phyloP scores from a whole-genome alignment of 2,113 vertebrate genomes.

The Tringa solitaria region DNA sequence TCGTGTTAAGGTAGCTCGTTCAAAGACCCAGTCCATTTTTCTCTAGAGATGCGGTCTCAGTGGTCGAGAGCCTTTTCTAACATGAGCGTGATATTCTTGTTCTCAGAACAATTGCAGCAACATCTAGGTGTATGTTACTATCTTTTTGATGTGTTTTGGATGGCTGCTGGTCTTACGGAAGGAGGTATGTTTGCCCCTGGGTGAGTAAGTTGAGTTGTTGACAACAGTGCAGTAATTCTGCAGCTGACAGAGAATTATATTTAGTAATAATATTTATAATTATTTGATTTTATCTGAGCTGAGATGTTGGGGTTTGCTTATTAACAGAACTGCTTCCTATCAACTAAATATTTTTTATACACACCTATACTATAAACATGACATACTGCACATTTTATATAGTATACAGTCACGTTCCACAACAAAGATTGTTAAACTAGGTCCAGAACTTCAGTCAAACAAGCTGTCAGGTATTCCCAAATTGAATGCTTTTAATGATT shows the following conservation, averaged over 20 bases:
- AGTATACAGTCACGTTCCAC: not conserved
- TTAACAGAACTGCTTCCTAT: not conserved
- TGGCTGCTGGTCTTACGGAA: not conserved
- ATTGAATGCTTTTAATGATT: slow-evolving; percentile 6
- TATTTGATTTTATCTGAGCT: not conserved
- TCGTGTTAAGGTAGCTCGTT: not conserved
- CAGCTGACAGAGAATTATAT: not conserved
- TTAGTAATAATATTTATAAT: slow-evolving; percentile 35
- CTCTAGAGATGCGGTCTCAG: not conserved
- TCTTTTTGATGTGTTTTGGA: not conserved
- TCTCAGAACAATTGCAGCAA: not conserved
- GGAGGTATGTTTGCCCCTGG: not conserved
- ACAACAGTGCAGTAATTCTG: not conserved
- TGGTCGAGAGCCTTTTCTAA: not conserved
- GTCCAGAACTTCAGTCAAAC: not conserved
- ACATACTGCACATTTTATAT: not conserved
- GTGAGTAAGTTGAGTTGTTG: not conserved
- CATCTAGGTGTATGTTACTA: not conserved
- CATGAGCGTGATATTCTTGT: not conserved
- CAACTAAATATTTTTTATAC: not conserved
- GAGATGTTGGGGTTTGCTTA: not conserved
- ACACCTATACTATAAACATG: not conserved
- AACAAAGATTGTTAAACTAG: not conserved
- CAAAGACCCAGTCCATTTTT: not conserved
- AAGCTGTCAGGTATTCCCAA: not conserved